Evolutionary conservation across 1,140 invertebrate species (phyloP).

Genomic region (Hypothenemus hampei): DNA sequence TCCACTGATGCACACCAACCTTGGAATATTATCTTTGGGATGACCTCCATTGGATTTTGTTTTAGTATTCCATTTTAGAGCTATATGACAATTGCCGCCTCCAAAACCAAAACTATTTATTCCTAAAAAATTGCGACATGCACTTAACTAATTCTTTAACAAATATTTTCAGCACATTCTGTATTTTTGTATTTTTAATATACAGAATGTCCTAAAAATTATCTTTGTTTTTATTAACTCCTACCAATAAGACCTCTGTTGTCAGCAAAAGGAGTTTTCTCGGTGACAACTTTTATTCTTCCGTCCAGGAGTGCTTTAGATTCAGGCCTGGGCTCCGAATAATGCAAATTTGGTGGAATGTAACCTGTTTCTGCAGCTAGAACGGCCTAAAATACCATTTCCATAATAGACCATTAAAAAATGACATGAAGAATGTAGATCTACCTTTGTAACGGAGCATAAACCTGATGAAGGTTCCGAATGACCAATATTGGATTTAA

Average conservation of each 20-base stretch:
- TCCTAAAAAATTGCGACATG: constrained; percentile 38
- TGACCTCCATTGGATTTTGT: constrained; percentile 49
- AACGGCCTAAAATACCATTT: constrained; percentile 37
- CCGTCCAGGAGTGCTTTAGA: constrained; percentile 68
- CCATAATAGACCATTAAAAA: background rate
- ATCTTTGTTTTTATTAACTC: no score
- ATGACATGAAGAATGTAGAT: background rate
- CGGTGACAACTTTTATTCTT: constrained; percentile 63
- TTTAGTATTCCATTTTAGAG: constrained; percentile 56
- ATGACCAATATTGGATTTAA: constrained; percentile 94
- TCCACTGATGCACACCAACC: constrained; percentile 60
- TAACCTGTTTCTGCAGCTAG: constrained; percentile 70
- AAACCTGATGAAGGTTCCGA: constrained; percentile 85
- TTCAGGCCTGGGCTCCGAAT: constrained; percentile 62
- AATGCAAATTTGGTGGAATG: constrained; percentile 80
- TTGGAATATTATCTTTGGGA: constrained; percentile 52
- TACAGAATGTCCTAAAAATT: no score
- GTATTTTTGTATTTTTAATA: no score
- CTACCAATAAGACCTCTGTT: constrained; percentile 51
- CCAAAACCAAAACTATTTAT: constrained; percentile 64
- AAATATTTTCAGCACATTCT: no score
- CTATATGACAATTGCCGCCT: constrained; percentile 60
- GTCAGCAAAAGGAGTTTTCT: constrained; percentile 57
- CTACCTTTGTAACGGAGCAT: constrained; percentile 78
- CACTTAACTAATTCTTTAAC: no score